A percentile compares a stretch with the other conserved stretches of the same genome.
phyloP scores from a whole-genome alignment of 2,888 invertebrate genomes.

The Dione vanillae region DNA sequence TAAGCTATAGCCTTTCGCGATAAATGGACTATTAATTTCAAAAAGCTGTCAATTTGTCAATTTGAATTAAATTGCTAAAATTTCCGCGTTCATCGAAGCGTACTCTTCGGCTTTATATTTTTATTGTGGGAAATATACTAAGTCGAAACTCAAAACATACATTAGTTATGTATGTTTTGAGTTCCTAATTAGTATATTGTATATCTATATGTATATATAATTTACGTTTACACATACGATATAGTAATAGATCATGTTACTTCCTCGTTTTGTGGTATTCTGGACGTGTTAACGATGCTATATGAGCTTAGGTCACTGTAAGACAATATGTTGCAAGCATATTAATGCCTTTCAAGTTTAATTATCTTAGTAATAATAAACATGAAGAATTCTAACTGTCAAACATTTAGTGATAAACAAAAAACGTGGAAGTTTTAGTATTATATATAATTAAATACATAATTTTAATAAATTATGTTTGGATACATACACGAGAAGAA shows the following conservation, averaged over 20 bases:
- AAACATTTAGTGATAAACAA: neutral
- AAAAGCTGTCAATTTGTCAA: too few species aligned
- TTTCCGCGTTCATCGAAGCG: too few species aligned
- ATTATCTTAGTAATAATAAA: neutral
- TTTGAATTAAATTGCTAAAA: too few species aligned
- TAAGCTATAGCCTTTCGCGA: too few species aligned
- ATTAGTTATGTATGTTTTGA: too few species aligned
- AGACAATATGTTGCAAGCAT: constrained; percentile 34
- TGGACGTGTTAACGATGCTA: constrained; percentile 43
- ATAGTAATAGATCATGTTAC: constrained; percentile 51
- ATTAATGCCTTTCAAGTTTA: constrained; percentile 8
- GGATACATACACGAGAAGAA: neutral
- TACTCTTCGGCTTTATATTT: too few species aligned
- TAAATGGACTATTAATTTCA: too few species aligned
- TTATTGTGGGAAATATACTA: too few species aligned
- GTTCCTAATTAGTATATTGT: too few species aligned
- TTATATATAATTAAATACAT: neutral
- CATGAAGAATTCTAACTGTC: too few species aligned
- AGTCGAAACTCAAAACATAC: too few species aligned
- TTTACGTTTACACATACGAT: constrained; percentile 20
- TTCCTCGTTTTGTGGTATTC: constrained; percentile 62
- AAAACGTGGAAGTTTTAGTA: neutral
- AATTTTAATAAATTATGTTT: neutral
- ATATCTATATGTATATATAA: constrained; percentile 47
- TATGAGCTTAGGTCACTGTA: constrained; percentile 36